Percentiles rank a stretch among this genome's conserved stretches.
These are phyloP conservation scores for Oegoconia quadripuncta DNA, from an alignment of 2,888 invertebrate genomes.

Conservation along the genomic window DNA sequence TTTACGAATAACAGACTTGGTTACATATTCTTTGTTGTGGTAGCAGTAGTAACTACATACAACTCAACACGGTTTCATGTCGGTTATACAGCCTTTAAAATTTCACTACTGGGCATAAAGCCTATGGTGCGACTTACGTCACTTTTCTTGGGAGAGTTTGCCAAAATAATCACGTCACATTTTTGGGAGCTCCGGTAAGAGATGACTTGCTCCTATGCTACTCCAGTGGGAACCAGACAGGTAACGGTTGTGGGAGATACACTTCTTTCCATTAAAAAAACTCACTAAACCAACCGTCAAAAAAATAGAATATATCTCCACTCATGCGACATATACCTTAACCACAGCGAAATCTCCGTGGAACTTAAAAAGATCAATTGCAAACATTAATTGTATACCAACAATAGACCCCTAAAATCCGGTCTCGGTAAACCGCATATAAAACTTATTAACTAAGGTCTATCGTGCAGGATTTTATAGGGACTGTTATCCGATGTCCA, in stretches of 20 bases:
- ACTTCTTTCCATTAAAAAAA: too few species aligned
- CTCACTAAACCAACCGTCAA: conserved; percentile 17
- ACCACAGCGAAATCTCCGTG: conserved; percentile 46
- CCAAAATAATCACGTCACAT: too few species aligned
- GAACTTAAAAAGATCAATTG: conserved; percentile 70
- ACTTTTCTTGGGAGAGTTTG: too few species aligned
- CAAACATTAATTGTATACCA: conserved; percentile 64
- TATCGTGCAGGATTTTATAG: conserved; percentile 59
- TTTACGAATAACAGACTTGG: conserved; percentile 26
- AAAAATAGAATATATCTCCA: conserved; percentile 29
- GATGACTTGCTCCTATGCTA: too few species aligned
- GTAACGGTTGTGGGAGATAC: too few species aligned
- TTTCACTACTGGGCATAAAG: too few species aligned
- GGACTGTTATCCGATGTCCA: conserved; percentile 74
- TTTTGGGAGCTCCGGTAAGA: too few species aligned
- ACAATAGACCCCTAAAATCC: conserved; percentile 66
- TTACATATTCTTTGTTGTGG: conserved; percentile 21
- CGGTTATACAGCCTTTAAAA: too few species aligned
- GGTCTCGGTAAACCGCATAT: conserved; percentile 64
- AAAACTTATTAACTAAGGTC: conserved; percentile 69
- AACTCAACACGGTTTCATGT: too few species aligned
- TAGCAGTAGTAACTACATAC: too few species aligned
- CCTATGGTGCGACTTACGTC: too few species aligned
- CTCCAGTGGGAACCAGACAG: too few species aligned
- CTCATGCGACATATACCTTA: conserved; percentile 47